These are phyloP conservation scores for Spisula subtruncata DNA, from an alignment of 2,888 invertebrate genomes.

Conservation along the genomic window DNA sequence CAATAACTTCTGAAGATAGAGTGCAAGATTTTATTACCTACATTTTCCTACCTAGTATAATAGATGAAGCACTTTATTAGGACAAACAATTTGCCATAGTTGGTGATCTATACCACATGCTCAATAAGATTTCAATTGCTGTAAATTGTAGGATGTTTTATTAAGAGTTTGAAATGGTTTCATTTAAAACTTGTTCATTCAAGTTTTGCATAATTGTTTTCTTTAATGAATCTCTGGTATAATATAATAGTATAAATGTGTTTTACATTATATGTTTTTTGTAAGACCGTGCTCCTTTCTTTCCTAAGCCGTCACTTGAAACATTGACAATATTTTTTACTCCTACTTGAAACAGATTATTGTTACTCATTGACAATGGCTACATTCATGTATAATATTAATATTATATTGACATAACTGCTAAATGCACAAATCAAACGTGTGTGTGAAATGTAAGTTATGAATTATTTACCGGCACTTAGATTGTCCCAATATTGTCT, in stretches of 20 bases:
- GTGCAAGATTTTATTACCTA: slow-evolving; percentile 13
- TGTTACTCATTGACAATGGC: neutral
- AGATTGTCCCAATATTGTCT: neutral
- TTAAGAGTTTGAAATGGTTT: neutral
- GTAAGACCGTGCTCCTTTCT: neutral
- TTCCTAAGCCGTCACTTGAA: neutral
- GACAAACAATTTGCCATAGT: neutral
- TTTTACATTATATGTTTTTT: neutral
- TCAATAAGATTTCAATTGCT: slow-evolving; percentile 1
- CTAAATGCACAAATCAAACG: slow-evolving; percentile 7
- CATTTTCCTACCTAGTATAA: neutral
- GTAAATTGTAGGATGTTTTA: neutral
- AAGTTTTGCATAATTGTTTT: neutral
- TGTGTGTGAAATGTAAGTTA: slow-evolving; percentile 9
- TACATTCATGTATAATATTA: neutral
- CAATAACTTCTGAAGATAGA: slow-evolving; percentile 10
- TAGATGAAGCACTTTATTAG: neutral
- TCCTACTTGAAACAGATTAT: neutral
- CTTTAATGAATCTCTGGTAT: neutral
- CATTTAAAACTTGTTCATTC: neutral
- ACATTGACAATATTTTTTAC: neutral
- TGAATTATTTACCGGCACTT: neutral
- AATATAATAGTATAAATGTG: neutral
- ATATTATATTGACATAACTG: neutral
- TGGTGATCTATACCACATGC: neutral